Conservation (phyloP, 2,113 vertebrate species). For the Mystacornis crossleyi region DNA sequence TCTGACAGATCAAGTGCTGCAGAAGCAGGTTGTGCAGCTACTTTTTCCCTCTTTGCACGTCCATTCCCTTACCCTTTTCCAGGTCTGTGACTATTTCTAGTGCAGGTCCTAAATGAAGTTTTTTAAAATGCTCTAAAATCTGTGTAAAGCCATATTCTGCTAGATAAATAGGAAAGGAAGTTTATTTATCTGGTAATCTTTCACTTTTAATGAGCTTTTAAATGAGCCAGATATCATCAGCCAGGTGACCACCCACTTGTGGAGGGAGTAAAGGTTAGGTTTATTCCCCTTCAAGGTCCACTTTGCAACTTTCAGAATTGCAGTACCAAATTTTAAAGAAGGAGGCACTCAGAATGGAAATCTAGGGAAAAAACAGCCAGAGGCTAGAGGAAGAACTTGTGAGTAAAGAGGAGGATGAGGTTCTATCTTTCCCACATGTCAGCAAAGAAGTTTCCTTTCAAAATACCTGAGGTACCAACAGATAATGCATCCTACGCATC, state of each 20-base stretch:
- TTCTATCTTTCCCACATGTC: not conserved
- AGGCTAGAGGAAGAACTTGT: not conserved
- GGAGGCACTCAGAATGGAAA: not conserved
- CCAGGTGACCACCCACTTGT: not conserved
- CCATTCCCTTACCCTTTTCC: not conserved
- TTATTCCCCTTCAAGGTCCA: not conserved
- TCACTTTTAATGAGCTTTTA: not conserved
- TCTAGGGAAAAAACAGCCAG: not conserved
- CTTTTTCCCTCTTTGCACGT: not conserved
- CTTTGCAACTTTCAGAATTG: not conserved
- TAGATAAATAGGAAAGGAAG: not conserved
- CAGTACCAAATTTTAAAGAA: not conserved
- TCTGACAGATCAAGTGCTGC: not conserved
- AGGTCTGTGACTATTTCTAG: not conserved
- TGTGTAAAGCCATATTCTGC: not conserved
- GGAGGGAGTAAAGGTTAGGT: not conserved
- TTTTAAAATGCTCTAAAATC: not conserved
- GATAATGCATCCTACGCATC: accelerated
- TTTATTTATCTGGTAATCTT: not conserved
- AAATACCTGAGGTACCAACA: not conserved
- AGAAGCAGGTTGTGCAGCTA: not conserved
- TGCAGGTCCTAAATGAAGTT: not conserved
- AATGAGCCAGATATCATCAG: not conserved
- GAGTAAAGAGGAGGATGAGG: not conserved
- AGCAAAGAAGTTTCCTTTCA: not conserved